These are phyloP conservation scores for Calyptommatus sinebrachiatus DNA, from an alignment of 2,113 vertebrate species.

Conservation along the genomic window DNA sequence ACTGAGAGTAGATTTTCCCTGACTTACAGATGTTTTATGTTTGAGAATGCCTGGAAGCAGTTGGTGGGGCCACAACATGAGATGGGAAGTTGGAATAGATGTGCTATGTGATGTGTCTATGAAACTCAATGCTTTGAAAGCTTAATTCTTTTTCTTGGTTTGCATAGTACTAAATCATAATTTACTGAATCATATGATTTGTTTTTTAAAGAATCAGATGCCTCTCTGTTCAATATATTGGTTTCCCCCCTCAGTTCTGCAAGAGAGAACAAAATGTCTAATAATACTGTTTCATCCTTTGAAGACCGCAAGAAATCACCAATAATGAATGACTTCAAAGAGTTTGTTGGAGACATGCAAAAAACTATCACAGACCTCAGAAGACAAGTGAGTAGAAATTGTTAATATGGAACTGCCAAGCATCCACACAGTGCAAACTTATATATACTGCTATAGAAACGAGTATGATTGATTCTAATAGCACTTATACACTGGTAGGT, in stretches of 20 bases:
- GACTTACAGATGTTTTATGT: no score
- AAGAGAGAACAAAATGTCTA: conserved; percentile 53
- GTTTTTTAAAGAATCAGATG: neutral
- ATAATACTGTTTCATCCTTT: conserved; percentile 73
- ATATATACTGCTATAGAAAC: neutral
- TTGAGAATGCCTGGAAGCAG: no score
- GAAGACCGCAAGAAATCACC: conserved; percentile 64
- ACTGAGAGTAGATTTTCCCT: no score
- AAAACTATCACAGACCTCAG: conserved; percentile 92
- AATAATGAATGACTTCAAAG: conserved; percentile 83
- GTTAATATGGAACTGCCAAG: neutral
- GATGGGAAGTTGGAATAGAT: neutral
- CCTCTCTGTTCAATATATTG: neutral
- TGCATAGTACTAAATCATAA: neutral
- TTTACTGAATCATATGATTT: conserved; percentile 3
- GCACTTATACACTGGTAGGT: neutral
- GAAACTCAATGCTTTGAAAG: neutral
- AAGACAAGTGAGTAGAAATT: conserved; percentile 77
- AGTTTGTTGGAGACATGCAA: conserved; percentile 93
- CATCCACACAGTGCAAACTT: neutral
- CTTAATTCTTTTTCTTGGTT: neutral
- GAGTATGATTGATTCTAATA: neutral
- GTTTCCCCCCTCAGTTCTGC: conserved; percentile 61
- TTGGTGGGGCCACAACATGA: no score
- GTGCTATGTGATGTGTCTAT: neutral